Percentiles rank a stretch among this genome's conserved stretches.
These are phyloP conservation scores for Cheirogaleus major DNA, from an alignment of 2,797 vertebrate species.

Conservation along the genomic window DNA sequence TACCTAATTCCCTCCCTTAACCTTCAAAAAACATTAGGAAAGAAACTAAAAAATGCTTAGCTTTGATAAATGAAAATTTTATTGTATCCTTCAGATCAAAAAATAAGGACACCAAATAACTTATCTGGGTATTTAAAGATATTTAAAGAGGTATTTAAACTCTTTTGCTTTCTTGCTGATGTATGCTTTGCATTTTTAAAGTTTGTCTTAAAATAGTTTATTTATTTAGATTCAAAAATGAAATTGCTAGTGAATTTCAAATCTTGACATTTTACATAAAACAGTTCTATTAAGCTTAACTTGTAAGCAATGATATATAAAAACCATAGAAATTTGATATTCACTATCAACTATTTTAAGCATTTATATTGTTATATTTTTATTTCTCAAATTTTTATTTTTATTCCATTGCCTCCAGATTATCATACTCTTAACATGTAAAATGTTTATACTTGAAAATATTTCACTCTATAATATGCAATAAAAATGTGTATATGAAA, in stretches of 20 bases:
- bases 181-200: not conserved
- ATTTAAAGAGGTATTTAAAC: not conserved
- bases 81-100: not conserved
- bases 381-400: constrained; percentile 7
- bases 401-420: not conserved
- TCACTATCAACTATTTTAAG: not conserved
- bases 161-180: not conserved
- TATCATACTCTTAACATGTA: not conserved
- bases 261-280: not conserved
- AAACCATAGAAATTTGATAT: not conserved
- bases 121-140: not conserved
- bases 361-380: not conserved
- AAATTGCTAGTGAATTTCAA: constrained; percentile 7
- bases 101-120: not conserved
- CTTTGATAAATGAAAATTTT: not conserved
- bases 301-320: not conserved
- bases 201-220: not conserved
- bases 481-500: not conserved
- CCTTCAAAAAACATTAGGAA: not conserved
- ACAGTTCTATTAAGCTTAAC: not conserved
- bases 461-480: not conserved
- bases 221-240: not conserved
- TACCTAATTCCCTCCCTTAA: not conserved
- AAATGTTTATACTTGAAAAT: not conserved
- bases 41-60: not conserved